Conservation (phyloP, 2,113 vertebrate genomes). For the Cheilinus undulatus region DNA sequence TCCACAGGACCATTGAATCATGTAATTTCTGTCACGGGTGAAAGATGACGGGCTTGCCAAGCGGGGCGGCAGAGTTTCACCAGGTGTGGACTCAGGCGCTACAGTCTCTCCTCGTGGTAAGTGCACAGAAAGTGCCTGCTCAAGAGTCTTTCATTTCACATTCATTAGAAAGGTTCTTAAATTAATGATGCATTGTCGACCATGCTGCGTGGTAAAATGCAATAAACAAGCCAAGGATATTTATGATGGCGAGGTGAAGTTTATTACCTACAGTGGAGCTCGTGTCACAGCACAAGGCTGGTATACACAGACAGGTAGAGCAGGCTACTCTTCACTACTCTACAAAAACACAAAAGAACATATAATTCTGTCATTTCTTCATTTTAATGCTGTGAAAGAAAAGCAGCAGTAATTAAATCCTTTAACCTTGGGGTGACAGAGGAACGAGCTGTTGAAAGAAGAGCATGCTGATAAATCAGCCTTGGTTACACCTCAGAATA, state of each 20-base stretch:
- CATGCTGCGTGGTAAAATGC: constrained; percentile 56
- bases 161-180: constrained; percentile 73
- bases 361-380: neutral
- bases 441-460: too few relatives aligned
- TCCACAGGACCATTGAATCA: constrained; percentile 70
- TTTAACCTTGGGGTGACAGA: too few relatives aligned
- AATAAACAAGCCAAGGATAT: constrained; percentile 71
- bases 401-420: too few relatives aligned
- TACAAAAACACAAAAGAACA: neutral
- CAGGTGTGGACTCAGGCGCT: constrained; percentile 42
- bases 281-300: constrained; percentile 24
- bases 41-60: constrained; percentile 65
- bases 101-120: constrained; percentile 37
- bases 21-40: constrained; percentile 76
- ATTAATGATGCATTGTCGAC: constrained; percentile 72
- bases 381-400: neutral
- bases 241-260: constrained; percentile 51
- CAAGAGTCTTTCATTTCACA: constrained; percentile 70
- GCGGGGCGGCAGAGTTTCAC: constrained; percentile 54
- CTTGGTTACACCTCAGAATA: too few relatives aligned
- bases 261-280: constrained; percentile 51
- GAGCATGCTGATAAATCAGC: too few relatives aligned
- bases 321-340: constrained; percentile 16
- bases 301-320: constrained; percentile 23
- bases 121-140: constrained; percentile 46